These are phyloP conservation scores for Nestor notabilis DNA, from an alignment of 2,113 vertebrate genomes.

Conservation along the genomic window DNA sequence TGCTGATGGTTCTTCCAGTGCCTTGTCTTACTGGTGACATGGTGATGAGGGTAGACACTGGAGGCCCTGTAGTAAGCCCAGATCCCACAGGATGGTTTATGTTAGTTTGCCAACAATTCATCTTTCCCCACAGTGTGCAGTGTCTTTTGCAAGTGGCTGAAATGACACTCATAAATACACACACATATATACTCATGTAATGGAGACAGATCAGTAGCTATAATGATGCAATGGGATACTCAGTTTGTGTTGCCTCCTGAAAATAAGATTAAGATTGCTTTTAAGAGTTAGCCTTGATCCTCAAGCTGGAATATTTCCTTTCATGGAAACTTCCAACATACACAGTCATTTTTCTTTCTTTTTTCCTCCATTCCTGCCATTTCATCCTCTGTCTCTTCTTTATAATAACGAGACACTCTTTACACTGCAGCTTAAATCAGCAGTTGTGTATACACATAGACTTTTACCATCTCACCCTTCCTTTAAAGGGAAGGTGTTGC, in stretches of 20 bases:
- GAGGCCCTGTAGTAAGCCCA: background rate
- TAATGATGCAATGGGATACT: background rate
- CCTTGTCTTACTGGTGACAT: background rate
- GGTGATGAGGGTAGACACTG: background rate
- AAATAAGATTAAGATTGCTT: background rate
- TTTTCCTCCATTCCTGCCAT: background rate
- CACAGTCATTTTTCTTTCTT: background rate
- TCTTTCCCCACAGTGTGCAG: background rate
- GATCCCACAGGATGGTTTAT: background rate
- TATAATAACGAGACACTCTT: background rate
- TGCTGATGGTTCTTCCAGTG: background rate
- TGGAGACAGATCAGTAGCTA: rapidly evolving
- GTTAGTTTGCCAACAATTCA: background rate
- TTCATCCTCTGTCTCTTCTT: background rate
- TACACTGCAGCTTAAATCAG: background rate
- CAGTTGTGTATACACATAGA: background rate
- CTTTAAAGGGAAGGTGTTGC: background rate
- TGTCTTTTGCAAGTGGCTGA: background rate
- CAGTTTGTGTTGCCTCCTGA: background rate
- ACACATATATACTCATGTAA: rapidly evolving
- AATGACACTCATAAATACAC: background rate
- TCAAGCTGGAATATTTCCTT: background rate
- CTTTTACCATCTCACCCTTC: background rate
- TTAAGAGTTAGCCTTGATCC: background rate
- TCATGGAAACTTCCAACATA: background rate